Conservation (phyloP, 2,888 invertebrate genomes). For the Cinara cedri region DNA sequence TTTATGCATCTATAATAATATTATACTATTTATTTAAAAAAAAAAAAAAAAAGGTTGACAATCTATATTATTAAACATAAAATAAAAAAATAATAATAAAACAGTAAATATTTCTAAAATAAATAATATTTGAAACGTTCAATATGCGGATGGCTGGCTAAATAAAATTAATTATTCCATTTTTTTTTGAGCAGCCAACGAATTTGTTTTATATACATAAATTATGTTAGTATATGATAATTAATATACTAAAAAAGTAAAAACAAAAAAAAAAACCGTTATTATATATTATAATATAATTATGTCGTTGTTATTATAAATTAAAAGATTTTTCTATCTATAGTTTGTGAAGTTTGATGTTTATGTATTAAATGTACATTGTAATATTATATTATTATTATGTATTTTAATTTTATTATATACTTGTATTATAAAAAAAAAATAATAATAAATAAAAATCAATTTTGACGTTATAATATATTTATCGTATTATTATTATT, state of each 20-base stretch:
- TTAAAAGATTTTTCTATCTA: constrained; percentile 48
- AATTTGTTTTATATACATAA: constrained; percentile 27
- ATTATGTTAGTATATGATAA: too few species aligned
- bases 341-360: constrained; percentile 51
- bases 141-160: constrained; percentile 13
- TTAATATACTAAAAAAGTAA: constrained; percentile 1
- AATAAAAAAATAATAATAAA: not conserved
- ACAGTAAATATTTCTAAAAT: constrained; percentile 26
- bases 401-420: constrained; percentile 47
- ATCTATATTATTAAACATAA: not conserved
- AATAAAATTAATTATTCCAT: constrained; percentile 6
- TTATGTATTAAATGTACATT: constrained; percentile 46
- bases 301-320: constrained; percentile 48
- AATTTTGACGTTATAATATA: constrained; percentile 38
- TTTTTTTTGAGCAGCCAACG: constrained; percentile 44
- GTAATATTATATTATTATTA: not conserved
- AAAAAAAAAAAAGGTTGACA: not conserved
- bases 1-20: not conserved
- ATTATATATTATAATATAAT: constrained; percentile 11
- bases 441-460: not conserved
- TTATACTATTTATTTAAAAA: not conserved
- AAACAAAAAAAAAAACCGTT: not conserved
- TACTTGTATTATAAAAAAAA: constrained; percentile 34
- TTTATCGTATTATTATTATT: constrained; percentile 16
- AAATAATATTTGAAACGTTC: not conserved